These are phyloP conservation scores for Dicyrtoma fusca DNA, from an alignment of 2,888 invertebrate genomes.

Conservation along the genomic window DNA sequence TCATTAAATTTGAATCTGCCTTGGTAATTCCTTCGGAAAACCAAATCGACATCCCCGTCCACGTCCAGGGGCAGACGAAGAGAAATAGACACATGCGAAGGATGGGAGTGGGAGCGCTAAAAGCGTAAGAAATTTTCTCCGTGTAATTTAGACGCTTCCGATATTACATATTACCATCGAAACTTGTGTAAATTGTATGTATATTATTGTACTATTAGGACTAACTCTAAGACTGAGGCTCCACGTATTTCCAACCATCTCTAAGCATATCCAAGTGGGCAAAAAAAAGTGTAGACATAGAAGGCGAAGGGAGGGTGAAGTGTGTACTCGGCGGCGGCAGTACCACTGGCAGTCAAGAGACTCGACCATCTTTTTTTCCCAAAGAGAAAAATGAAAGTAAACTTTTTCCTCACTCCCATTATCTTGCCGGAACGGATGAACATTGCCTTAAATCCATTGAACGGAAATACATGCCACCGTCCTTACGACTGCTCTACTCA, in stretches of 20 bases:
- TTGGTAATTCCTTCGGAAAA: conserved; percentile 11
- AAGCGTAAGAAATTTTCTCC: background rate
- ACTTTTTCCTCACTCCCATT: conserved; percentile 30
- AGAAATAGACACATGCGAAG: background rate
- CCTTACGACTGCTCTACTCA: background rate
- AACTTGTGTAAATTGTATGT: too few species aligned
- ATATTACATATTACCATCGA: too few species aligned
- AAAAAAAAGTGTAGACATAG: background rate
- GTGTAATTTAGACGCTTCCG: background rate
- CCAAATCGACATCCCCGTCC: background rate
- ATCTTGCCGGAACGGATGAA: conserved; percentile 33
- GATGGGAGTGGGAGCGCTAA: background rate
- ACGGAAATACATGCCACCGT: conserved; percentile 35
- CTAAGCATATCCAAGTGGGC: background rate
- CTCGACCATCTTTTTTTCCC: background rate
- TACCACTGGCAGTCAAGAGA: background rate
- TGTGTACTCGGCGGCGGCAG: background rate
- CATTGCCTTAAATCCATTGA: conserved; percentile 32
- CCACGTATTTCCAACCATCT: too few species aligned
- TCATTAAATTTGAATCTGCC: conserved; percentile 29
- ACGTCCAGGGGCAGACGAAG: too few species aligned
- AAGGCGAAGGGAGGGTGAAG: background rate
- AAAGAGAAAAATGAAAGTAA: conserved; percentile 34
- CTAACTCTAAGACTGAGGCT: too few species aligned
- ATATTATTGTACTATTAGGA: too few species aligned